Percentiles rank a stretch among this genome's conserved stretches.
Evolutionary conservation across 1,140 invertebrate genomes (phyloP).

Genomic region (Diachasma alloeum): DNA sequence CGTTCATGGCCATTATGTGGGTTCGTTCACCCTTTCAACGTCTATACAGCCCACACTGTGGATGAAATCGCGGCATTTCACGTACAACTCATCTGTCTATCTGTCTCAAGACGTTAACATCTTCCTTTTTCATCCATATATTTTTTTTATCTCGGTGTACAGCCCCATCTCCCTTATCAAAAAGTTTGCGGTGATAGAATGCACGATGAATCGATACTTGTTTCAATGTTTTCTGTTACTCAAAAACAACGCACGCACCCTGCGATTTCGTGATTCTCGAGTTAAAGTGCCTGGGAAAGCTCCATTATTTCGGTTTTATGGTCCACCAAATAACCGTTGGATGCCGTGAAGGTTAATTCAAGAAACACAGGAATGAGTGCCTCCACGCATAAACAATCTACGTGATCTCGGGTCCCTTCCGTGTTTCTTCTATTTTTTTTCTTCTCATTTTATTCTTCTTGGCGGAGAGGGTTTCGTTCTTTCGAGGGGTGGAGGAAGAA

Average conservation of each 20-base stretch:
- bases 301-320: constrained; percentile 5
- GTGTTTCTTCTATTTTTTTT: too few species aligned
- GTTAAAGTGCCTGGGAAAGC: not conserved
- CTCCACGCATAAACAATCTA: too few species aligned
- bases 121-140: not conserved
- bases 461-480: too few species aligned
- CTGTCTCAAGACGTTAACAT: not conserved
- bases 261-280: not conserved
- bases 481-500: too few species aligned
- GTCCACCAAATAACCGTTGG: not conserved
- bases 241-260: not conserved
- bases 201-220: not conserved
- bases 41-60: not conserved
- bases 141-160: not conserved
- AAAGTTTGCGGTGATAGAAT: not conserved
- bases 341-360: too few species aligned
- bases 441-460: too few species aligned
- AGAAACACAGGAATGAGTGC: too few species aligned
- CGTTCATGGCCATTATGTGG: not conserved
- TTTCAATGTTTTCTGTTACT: not conserved
- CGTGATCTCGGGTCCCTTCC: too few species aligned
- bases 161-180: not conserved
- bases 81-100: constrained; percentile 2
- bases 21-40: constrained; percentile 5
- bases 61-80: constrained; percentile 1